Percentiles rank a stretch among this genome's conserved stretches.
Evolutionary conservation across 2,113 vertebrate genomes (phyloP).

Genomic region (Tragelaphus imberbis): DNA sequence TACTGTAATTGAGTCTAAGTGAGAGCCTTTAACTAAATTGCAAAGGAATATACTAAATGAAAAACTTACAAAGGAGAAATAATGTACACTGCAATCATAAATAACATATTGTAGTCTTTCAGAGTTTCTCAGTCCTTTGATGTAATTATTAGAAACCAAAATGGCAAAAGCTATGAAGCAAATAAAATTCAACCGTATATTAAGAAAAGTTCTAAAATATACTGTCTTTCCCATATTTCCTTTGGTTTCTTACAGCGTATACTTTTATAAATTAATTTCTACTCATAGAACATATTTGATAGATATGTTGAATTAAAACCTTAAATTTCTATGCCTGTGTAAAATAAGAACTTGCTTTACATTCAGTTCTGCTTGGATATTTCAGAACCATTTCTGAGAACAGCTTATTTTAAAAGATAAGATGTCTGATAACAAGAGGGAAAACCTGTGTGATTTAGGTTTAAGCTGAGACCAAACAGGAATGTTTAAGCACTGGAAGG

Average conservation of each 20-base stretch:
- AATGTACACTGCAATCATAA: neutral
- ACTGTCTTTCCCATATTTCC: neutral
- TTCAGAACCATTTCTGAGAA: slow-evolving; percentile 42
- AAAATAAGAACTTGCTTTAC: neutral
- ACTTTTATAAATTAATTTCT: slow-evolving; percentile 12
- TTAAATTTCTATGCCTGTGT: slow-evolving; percentile 40
- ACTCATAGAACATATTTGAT: neutral
- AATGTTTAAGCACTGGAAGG: slow-evolving; percentile 54
- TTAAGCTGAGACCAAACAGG: slow-evolving; percentile 43
- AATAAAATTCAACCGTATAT: neutral
- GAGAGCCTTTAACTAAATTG: neutral
- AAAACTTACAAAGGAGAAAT: neutral
- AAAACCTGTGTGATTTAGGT: slow-evolving; percentile 5
- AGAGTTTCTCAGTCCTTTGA: neutral
- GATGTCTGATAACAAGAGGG: neutral
- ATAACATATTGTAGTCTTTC: neutral
- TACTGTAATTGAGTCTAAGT: neutral
- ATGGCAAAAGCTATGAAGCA: neutral
- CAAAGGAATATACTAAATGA: neutral
- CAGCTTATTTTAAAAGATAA: slow-evolving; percentile 12
- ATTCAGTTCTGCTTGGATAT: neutral
- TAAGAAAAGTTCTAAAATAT: neutral
- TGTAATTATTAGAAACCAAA: neutral
- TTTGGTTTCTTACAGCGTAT: neutral
- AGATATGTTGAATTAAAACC: slow-evolving; percentile 19